Conservation (phyloP, 2,797 vertebrate genomes). For the Arrhamphus sclerolepis region DNA sequence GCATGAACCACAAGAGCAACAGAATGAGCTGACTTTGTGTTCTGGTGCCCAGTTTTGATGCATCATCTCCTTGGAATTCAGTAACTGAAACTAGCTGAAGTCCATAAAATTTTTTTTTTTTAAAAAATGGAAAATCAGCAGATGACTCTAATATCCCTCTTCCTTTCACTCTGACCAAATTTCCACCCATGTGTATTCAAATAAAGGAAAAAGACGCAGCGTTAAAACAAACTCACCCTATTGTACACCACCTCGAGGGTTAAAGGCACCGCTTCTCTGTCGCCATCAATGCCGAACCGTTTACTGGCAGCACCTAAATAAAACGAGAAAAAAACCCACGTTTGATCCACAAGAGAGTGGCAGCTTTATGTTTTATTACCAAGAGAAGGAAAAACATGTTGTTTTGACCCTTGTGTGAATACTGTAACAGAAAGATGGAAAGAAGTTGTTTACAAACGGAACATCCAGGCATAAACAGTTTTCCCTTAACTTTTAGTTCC, state of each 20-base stretch:
- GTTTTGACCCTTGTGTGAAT: neutral
- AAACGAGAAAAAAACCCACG: conserved; percentile 1
- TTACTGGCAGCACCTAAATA: conserved; percentile 90
- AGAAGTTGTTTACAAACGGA: neutral
- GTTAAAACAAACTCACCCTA: conserved; percentile 79
- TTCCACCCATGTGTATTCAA: too few species aligned
- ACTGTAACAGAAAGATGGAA: neutral
- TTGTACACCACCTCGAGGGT: conserved; percentile 91
- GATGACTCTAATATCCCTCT: neutral
- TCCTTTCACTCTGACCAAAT: neutral
- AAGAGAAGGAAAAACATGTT: too few species aligned
- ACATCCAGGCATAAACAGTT: neutral
- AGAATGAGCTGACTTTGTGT: conserved; percentile 18
- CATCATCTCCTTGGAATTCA: conserved; percentile 9
- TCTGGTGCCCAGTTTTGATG: conserved; percentile 3
- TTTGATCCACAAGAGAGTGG: neutral
- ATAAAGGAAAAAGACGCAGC: neutral
- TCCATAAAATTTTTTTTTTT: too few species aligned
- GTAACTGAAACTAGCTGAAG: conserved; percentile 7
- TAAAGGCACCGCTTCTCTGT: conserved; percentile 93
- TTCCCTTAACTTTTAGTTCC: conserved; percentile 22
- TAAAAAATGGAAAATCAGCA: neutral
- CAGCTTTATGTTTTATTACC: too few species aligned
- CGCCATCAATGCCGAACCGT: conserved; percentile 94
- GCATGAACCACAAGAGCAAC: neutral